Evolutionary conservation across 1,140 invertebrate genomes (phyloP), one percentile per base, ranked within the genome.

Genomic region (Xylocopa sonorina): DNA sequence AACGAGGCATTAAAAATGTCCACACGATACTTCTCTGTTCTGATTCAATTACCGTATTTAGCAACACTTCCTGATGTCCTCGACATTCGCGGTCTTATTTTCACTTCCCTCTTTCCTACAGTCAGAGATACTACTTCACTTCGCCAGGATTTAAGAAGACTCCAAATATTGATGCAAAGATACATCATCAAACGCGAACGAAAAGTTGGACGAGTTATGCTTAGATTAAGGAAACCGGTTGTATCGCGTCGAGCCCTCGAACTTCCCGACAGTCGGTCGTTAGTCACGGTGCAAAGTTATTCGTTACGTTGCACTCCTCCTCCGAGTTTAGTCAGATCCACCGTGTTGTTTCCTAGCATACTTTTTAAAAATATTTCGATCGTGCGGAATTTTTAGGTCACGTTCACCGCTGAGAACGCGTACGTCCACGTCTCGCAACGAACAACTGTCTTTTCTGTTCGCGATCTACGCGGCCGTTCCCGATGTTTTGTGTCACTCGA

Each of bases 201-300:
- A 50, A 48, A 9, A 60, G 24, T n/a, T 58, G 55, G 46, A 77
- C 34, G 53, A 78, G n/a, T 48, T 68, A 68, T 2, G 16, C 41
- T 29, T 58, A 50, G 18, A 71, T 78, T 18, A 46, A 51, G 24
- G 24, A 78, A 71, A 78, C 67, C 67, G 67, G 67, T 78, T 78
- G 34, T 27, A 32, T 6, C 0, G 7, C 29, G 24, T 16, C 2
- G 55, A 43, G 34, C 14, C n/a, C 18, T 41, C 55, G 27, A 34
- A 76, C 41, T 46, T 76, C 51, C 46, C 74, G 34, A 60, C 75
- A 78, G 75, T 78, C 34, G 2, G 67, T 43, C 27, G 46, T 50
- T 41, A 55, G 24, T 71, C 75, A 51, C 55, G 55, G 67, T n/a
- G 48, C 43, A 43, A 38, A 34, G 24, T 60, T 5, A 64, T n/a